Evolutionary conservation across 2,113 vertebrate species (phyloP).

Genomic region (Myotis brandtii): DNA sequence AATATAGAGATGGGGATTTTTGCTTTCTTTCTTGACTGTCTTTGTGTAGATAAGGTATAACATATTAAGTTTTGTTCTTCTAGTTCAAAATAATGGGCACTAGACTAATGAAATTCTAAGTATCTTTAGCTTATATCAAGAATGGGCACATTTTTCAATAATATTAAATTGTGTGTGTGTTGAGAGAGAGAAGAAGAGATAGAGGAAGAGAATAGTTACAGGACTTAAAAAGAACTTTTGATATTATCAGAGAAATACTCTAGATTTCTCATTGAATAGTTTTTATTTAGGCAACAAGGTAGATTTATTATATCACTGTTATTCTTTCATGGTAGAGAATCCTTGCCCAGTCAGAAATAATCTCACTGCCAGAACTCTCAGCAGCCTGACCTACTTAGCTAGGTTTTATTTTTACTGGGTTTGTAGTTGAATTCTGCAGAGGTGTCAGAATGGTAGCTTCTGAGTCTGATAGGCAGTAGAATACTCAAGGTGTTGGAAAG

Average conservation of each 20-base stretch:
- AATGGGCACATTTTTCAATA: not conserved
- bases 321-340: slow-evolving; percentile 44
- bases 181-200: too few species aligned
- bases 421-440: slow-evolving; percentile 48
- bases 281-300: slow-evolving; percentile 57
- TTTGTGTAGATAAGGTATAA: not conserved
- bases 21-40: not conserved
- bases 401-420: not conserved
- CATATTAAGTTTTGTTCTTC: not conserved
- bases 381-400: slow-evolving; percentile 74
- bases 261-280: slow-evolving; percentile 58
- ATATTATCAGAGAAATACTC: slow-evolving; percentile 34
- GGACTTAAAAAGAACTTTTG: slow-evolving; percentile 41
- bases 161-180: not conserved
- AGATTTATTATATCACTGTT: slow-evolving; percentile 58
- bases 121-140: not conserved
- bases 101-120: not conserved
- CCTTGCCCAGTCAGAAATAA: slow-evolving; percentile 58
- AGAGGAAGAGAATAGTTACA: not conserved
- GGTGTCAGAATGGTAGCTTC: slow-evolving; percentile 13
- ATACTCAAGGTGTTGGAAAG: slow-evolving; percentile 1
- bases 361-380: slow-evolving; percentile 38
- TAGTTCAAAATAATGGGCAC: not conserved
- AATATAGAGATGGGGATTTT: not conserved
- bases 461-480: not conserved